Conservation (phyloP, 2,888 invertebrate genomes). For the Patella ulyssiponensis region DNA sequence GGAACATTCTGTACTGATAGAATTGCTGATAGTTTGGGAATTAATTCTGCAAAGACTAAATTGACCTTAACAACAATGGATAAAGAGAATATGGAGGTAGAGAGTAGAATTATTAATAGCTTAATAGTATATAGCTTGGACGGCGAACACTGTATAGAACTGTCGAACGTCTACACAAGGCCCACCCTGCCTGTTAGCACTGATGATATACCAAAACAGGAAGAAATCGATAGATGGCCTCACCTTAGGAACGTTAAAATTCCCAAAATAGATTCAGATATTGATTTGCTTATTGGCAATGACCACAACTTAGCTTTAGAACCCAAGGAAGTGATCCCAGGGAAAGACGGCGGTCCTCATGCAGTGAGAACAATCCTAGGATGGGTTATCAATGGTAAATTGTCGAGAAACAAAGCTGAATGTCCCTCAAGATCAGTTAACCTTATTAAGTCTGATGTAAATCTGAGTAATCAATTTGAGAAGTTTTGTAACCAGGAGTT, state of each 20-base stretch:
- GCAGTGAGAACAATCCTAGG: no score
- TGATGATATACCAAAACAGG: slow-evolving; percentile 5
- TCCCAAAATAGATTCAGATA: neutral
- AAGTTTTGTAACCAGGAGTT: no score
- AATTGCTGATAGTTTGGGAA: neutral
- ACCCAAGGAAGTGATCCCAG: no score
- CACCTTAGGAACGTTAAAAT: neutral
- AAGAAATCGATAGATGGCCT: neutral
- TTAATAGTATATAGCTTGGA: neutral
- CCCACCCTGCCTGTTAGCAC: neutral
- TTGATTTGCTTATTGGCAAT: neutral
- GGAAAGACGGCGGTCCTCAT: no score
- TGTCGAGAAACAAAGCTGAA: no score
- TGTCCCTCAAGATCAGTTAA: no score
- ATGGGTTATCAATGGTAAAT: no score
- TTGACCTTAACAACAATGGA: neutral
- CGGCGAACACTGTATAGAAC: neutral
- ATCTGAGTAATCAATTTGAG: no score
- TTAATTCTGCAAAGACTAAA: neutral
- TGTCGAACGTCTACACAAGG: neutral
- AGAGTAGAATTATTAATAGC: neutral
- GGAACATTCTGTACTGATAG: slow-evolving; percentile 1
- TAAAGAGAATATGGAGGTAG: neutral
- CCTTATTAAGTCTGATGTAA: no score
- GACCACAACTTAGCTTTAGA: neutral